Evolutionary conservation across 2,888 invertebrate genomes (phyloP), one percentile per base, ranked within the genome.

Genomic region (Xanthorhoe designata): DNA sequence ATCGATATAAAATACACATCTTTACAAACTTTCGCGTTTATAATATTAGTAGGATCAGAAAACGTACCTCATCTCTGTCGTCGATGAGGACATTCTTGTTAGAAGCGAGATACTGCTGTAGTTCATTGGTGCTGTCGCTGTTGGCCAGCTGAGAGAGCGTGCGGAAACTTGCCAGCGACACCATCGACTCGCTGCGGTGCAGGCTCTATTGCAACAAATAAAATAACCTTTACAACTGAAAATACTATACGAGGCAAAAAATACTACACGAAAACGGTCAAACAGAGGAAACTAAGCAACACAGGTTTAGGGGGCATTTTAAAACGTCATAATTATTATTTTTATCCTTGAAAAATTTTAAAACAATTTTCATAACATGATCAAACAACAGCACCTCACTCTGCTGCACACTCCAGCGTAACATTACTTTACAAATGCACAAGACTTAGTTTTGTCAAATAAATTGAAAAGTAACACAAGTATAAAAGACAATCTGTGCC

Each of bases 181-280:
- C 96, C 97, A 98, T 97, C 94, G 97, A 97, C 95, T 98, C 97
- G 90, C 96, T 96, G 93, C 97, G 96, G 89, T 97, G 97, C 89
- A 97, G 96, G 92, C 97, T 97, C 97, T 97, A 94, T 62, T 84
- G 85, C 64, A 68, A 71, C 58, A 64, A 32, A n/a, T 8, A 56
- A 56, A 47, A 47, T 47, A 8, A 47, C 17, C 32, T 63, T 32
- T 32, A 59, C 17, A 10, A 52, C 35, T 8, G 15, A 61, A 15
- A 47, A 32, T n/a, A 42, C 7, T 42, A n/a, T 6, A 38, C 24
- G 38, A 35, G 42, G 17, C 13, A 47, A 32, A 58, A 18, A 8
- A 10, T 5, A 35, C 49, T 5, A 18, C 24, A 42, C 8, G 6
- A 52, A 54, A 59, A 50, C 24, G 19, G 42, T 42, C 49, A 54